Conservation (phyloP, 2,888 invertebrate genomes). For the Campoplex nolae region DNA sequence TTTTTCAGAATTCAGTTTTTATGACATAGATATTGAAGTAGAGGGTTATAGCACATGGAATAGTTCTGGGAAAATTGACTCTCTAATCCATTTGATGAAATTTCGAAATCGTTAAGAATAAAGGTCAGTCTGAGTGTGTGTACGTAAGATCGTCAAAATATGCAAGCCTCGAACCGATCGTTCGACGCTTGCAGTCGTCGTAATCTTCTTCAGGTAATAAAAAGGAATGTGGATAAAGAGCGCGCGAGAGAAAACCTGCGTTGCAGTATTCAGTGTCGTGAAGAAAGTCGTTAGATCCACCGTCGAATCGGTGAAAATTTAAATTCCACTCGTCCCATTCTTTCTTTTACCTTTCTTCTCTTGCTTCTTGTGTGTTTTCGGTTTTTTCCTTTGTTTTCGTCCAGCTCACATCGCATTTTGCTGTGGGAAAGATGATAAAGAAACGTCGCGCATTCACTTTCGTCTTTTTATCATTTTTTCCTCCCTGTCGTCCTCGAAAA, state of each 20-base stretch:
- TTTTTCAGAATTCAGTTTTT: neutral
- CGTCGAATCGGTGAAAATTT: slow-evolving; percentile 75
- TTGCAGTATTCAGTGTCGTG: slow-evolving; percentile 72
- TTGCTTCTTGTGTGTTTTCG: slow-evolving; percentile 19
- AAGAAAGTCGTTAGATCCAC: slow-evolving; percentile 77
- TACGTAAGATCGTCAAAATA: slow-evolving; percentile 7
- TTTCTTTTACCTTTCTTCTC: slow-evolving; percentile 5
- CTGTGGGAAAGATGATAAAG: slow-evolving; percentile 3
- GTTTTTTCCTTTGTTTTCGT: slow-evolving; percentile 36
- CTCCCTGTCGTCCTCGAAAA: neutral
- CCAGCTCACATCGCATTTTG: neutral
- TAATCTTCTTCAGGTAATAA: slow-evolving; percentile 13
- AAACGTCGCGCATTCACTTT: neutral
- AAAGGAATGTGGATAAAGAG: slow-evolving; percentile 26
- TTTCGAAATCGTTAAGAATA: neutral
- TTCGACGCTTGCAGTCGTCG: neutral
- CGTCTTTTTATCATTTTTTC: neutral
- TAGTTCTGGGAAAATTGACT: neutral
- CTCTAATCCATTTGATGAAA: neutral
- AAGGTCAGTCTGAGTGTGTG: slow-evolving; percentile 8
- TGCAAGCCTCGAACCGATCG: slow-evolving; percentile 65
- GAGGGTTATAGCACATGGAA: neutral
- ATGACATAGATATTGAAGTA: neutral
- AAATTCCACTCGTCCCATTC: slow-evolving; percentile 28
- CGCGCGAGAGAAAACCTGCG: slow-evolving; percentile 29